Percentiles rank a stretch among this genome's conserved stretches.
Conservation (phyloP, 1,140 invertebrate genomes). For the Euwallacea fornicatus region DNA sequence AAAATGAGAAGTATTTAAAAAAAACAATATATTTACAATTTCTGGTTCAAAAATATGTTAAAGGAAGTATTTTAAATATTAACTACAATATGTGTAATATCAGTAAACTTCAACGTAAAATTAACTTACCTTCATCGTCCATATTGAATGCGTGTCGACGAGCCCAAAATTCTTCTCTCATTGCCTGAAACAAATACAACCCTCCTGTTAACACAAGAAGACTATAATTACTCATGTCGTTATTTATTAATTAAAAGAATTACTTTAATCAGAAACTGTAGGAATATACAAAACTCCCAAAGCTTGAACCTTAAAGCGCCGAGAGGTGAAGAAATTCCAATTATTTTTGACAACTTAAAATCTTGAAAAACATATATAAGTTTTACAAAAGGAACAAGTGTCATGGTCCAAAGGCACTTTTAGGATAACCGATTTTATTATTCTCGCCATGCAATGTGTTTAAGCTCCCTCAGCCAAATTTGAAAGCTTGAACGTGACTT, state of each 20-base stretch:
- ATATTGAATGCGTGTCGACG: slow-evolving; percentile 58
- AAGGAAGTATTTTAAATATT: too few relatives aligned
- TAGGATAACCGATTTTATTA: too few relatives aligned
- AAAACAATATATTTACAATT: neutral
- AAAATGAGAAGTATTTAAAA: neutral
- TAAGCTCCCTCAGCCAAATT: too few relatives aligned
- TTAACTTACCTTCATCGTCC: slow-evolving; percentile 63
- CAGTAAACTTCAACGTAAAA: neutral
- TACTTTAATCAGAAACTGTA: slow-evolving; percentile 37
- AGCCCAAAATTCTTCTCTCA: slow-evolving; percentile 60
- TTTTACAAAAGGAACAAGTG: slow-evolving; percentile 50
- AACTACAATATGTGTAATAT: too few relatives aligned
- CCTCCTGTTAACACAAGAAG: slow-evolving; percentile 14
- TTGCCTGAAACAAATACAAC: slow-evolving; percentile 42
- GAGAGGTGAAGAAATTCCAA: slow-evolving; percentile 45
- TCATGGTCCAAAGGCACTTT: slow-evolving; percentile 20
- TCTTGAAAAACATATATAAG: slow-evolving; percentile 40
- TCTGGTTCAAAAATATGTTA: too few relatives aligned
- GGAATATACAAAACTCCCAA: slow-evolving; percentile 45
- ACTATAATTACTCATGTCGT: neutral
- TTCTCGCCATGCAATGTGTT: too few relatives aligned
- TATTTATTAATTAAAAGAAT: neutral
- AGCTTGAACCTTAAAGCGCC: slow-evolving; percentile 30
- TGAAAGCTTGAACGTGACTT: too few relatives aligned
- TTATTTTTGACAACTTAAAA: slow-evolving; percentile 49